A percentile compares a stretch with the other conserved stretches of the same genome.
These are phyloP conservation scores for Lipophrys pholis DNA, from an alignment of 2,113 vertebrate genomes.

Conservation along the genomic window DNA sequence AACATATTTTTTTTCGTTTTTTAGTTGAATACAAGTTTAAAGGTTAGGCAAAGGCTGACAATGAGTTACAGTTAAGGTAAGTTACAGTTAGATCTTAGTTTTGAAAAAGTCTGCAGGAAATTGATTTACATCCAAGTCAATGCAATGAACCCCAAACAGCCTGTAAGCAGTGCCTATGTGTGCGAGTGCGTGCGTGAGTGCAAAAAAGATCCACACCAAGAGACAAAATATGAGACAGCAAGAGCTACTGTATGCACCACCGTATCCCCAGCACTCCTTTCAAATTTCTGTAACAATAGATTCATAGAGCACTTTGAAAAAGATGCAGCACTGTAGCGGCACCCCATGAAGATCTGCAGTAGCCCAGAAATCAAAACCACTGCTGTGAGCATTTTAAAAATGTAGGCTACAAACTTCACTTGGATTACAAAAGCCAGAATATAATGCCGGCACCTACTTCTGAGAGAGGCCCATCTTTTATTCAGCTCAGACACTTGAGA, in stretches of 20 bases:
- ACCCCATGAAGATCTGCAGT: constrained; percentile 43
- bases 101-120: too few species aligned
- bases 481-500: constrained; percentile 58
- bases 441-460: constrained; percentile 10
- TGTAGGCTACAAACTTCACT: constrained; percentile 41
- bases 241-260: constrained; percentile 43
- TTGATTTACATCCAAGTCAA: too few species aligned
- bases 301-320: constrained; percentile 50
- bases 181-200: constrained; percentile 12
- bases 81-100: too few species aligned
- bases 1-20: too few species aligned
- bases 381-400: constrained; percentile 46
- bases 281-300: constrained; percentile 49
- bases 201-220: constrained; percentile 7
- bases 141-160: too few species aligned
- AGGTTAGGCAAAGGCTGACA: too few species aligned
- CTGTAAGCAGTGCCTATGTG: background rate
- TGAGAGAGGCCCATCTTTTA: constrained; percentile 37
- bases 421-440: constrained; percentile 42
- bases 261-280: constrained; percentile 32
- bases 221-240: constrained; percentile 44
- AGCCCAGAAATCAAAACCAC: constrained; percentile 59
- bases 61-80: too few species aligned
- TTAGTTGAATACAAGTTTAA: too few species aligned
- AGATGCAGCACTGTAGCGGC: constrained; percentile 22